These are phyloP conservation scores for Cladorhizidae sp. DNA, from an alignment of 37 sponge, comb jelly and placozoan species.

Conservation along the genomic window DNA sequence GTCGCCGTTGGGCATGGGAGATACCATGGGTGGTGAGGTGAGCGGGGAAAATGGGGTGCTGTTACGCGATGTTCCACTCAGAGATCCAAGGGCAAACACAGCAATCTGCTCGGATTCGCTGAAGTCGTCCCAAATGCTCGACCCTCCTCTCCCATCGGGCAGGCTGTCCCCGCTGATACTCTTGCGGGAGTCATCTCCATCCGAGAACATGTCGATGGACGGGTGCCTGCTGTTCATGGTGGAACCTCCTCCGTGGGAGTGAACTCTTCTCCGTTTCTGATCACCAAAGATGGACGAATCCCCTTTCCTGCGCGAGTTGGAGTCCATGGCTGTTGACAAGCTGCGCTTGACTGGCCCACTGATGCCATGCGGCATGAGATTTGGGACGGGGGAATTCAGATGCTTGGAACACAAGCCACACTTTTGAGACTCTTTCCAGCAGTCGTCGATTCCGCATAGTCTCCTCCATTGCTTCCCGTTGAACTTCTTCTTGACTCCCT, in stretches of 20 bases:
- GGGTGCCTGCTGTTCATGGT: slow-evolving; percentile 2
- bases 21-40: slow-evolving; percentile 24
- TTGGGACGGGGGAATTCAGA: slow-evolving; percentile 55
- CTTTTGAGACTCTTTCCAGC: slow-evolving; percentile 75
- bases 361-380: slow-evolving; percentile 21
- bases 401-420: slow-evolving; percentile 71
- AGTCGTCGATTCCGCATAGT: slow-evolving; percentile 64
- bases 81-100: slow-evolving; percentile 49
- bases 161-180: slow-evolving; percentile 13
- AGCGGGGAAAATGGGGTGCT: slow-evolving; percentile 43
- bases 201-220: slow-evolving; percentile 20
- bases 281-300: not conserved
- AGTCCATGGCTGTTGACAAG: slow-evolving; percentile 32
- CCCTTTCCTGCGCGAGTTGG: slow-evolving; percentile 9
- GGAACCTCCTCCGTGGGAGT: slow-evolving; percentile 28
- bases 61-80: slow-evolving; percentile 37
- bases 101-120: slow-evolving; percentile 63
- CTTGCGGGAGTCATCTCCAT: slow-evolving; percentile 4
- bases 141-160: slow-evolving; percentile 19
- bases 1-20: slow-evolving; percentile 28
- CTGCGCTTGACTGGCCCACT: slow-evolving; percentile 28
- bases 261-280: slow-evolving; percentile 6
- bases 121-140: slow-evolving; percentile 54
- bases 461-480: slow-evolving; percentile 78
- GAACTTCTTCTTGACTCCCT: slow-evolving; percentile 75